Percentiles rank a stretch among this genome's conserved stretches.
Conservation (phyloP, 2,888 invertebrate genomes). For the Drosophila meridionalis region DNA sequence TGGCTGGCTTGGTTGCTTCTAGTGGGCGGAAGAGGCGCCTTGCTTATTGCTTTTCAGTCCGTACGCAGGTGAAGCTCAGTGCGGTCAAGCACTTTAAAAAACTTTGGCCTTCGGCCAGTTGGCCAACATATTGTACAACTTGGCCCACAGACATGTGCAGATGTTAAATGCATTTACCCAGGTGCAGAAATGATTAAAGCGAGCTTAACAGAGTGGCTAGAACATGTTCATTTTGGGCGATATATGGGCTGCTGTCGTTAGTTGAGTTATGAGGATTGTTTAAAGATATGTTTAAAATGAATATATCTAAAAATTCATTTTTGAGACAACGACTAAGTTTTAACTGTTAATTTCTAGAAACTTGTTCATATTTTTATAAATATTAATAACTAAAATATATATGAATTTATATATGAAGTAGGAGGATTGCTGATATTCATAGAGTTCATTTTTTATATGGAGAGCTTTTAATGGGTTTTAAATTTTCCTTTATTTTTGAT, state of each 20-base stretch:
- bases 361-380: no score
- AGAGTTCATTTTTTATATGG: no score
- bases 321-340: no score
- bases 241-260: not conserved
- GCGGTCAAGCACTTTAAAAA: conserved; percentile 47
- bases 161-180: not conserved
- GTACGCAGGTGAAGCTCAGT: conserved; percentile 44
- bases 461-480: no score
- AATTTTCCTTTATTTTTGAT: no score
- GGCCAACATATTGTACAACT: conserved; percentile 19
- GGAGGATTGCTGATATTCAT: no score
- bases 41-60: conserved; percentile 41
- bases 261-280: not conserved
- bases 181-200: not conserved
- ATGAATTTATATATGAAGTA: no score
- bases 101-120: conserved; percentile 35
- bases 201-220: not conserved
- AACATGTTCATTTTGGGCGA: not conserved
- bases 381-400: no score
- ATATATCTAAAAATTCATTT: no score
- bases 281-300: not conserved
- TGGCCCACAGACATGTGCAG: conserved; percentile 9
- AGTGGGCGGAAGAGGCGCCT: not conserved
- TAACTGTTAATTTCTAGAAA: no score
- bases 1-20: not conserved